Evolutionary conservation across 2,888 invertebrate genomes (phyloP).

Genomic region (Lamellibrachia satsuma): DNA sequence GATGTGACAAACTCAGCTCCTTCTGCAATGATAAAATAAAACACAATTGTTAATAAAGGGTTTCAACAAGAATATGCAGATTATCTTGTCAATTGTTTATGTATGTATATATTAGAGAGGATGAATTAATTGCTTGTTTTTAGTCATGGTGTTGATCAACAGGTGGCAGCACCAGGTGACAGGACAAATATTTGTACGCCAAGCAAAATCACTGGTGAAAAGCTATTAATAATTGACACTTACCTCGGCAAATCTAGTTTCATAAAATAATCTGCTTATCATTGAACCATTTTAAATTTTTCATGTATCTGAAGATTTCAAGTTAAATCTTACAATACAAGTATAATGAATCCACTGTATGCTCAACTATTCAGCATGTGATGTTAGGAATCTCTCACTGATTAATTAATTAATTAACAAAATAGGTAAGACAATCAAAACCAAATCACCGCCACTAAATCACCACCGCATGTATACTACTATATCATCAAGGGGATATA

Average conservation of each 20-base stretch:
- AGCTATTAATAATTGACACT: background rate
- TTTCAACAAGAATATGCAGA: background rate
- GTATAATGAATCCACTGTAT: background rate
- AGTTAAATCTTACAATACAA: background rate
- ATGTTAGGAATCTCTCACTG: background rate
- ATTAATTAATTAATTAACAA: background rate
- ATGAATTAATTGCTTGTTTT: too few relatives aligned
- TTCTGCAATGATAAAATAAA: background rate
- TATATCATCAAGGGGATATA: background rate
- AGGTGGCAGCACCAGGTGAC: background rate
- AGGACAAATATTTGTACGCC: background rate
- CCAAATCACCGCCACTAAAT: too few relatives aligned
- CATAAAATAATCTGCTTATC: background rate
- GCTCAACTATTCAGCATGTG: background rate
- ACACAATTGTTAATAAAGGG: background rate
- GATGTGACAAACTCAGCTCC: constrained; percentile 12
- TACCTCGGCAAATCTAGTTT: background rate
- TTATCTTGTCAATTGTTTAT: background rate
- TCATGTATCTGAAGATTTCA: background rate
- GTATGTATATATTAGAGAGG: background rate
- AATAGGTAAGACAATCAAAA: background rate
- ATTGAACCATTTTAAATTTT: background rate
- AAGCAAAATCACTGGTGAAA: background rate
- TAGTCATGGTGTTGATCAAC: background rate
- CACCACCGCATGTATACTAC: background rate